These are phyloP conservation scores for Lepus timidus DNA, from an alignment of 2,113 vertebrate genomes.

Conservation along the genomic window DNA sequence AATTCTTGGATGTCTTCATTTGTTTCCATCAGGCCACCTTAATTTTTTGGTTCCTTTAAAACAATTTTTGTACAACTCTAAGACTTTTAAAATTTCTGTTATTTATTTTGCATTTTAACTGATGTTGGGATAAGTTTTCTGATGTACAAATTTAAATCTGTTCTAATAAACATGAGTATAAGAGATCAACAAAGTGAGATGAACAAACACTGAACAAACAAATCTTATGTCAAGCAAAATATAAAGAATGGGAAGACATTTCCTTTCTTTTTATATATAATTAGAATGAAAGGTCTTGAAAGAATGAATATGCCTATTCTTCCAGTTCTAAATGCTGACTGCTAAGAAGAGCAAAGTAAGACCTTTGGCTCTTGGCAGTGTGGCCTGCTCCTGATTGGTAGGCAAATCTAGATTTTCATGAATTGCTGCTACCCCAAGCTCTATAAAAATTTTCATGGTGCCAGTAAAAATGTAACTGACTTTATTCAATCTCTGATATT, in stretches of 20 bases:
- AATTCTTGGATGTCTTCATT: conserved; percentile 31
- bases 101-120: conserved; percentile 42
- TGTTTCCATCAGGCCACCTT: conserved; percentile 15
- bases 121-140: conserved; percentile 26
- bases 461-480: background rate
- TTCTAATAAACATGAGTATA: background rate
- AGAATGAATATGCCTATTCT: background rate
- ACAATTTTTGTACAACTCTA: background rate
- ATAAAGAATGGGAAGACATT: background rate
- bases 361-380: background rate
- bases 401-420: background rate
- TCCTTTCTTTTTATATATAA: background rate
- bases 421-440: background rate
- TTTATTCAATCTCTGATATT: background rate
- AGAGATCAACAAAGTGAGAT: background rate
- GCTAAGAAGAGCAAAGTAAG: background rate
- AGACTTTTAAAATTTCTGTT: background rate
- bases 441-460: background rate
- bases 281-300: conserved; percentile 14
- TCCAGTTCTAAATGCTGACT: background rate
- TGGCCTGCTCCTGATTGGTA: background rate
- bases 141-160: background rate
- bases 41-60: conserved; percentile 1
- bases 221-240: background rate
- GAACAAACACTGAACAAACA: background rate